Evolutionary conservation across 2,113 vertebrate genomes (phyloP), one percentile per base, ranked within the genome.

Genomic region (Phycodurus eques): DNA sequence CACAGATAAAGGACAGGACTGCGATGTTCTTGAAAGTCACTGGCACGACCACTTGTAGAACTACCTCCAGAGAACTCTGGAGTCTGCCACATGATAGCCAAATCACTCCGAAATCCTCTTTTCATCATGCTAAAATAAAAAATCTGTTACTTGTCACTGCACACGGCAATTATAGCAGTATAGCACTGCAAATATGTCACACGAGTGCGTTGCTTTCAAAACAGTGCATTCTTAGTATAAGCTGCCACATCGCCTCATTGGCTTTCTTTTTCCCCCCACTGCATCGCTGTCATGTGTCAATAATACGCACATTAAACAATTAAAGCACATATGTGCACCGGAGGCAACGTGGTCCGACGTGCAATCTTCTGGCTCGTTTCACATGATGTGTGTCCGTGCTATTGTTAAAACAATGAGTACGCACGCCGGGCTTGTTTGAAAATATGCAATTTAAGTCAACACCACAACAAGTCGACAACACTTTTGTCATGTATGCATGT

Each of bases 31-130:
- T 73, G 56, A 67, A 66, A 71, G 33, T 56, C 51, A 81, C 70
- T 74, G 71, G 63, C n/a, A 56, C 71, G 60, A 13, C 27, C 64
- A 63, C 70, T 82, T 81, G 76, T 74, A 70, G 78, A 77, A 74
- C 80, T 75, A 83, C 73, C 67, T 72, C 22, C n/a, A 66, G 20
- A 56, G 68, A 79, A 68, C 15, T 69, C 74, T 61, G 22, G 8
- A 8, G 31, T 57, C 69, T 62, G 68, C 57, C 71, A 57, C 31
- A 43, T 31, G 43, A 42, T n/a, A n/a, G n/a, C n/a, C n/a, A n/a
- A n/a, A n/a, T n/a, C n/a, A n/a, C 19, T 20, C 17, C 5, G 20
- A 54, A 54, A 64, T 39, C 3, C 39, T 64, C 61, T 64, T 47
- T 49, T 33, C 39, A 12, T 27, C 54, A 15, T 13, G 57, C 22